Conservation (phyloP, 2,888 invertebrate genomes). For the Drosophila macrospina region DNA sequence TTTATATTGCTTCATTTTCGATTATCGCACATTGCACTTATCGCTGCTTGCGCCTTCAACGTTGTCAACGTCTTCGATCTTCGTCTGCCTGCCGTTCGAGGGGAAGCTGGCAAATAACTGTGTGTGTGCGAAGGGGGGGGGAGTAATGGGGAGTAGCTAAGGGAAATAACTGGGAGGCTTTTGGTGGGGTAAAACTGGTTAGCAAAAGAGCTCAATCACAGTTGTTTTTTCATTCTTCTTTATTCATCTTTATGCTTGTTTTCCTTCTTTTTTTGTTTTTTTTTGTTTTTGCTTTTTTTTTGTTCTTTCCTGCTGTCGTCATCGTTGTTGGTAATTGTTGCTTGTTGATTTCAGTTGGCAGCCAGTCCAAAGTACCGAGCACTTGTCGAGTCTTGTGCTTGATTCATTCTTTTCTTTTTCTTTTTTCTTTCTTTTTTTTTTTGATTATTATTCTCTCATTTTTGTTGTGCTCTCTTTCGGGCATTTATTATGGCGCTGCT, state of each 20-base stretch:
- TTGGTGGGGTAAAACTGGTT: conserved; percentile 24
- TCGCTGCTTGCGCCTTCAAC: conserved; percentile 44
- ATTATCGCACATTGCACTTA: conserved; percentile 76
- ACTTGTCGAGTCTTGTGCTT: conserved; percentile 45
- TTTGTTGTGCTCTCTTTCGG: conserved; percentile 10
- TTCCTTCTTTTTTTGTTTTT: conserved; percentile 6
- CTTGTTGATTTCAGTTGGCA: conserved; percentile 75
- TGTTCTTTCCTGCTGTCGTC: conserved; percentile 22
- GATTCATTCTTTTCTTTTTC: conserved; percentile 8
- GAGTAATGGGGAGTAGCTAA: background rate
- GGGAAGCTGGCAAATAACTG: background rate
- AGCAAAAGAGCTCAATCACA: conserved; percentile 61
- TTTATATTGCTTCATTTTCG: conserved; percentile 77
- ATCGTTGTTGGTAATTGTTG: conserved; percentile 70
- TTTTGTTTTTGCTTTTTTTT: conserved; percentile 18
- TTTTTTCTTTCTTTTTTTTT: no score
- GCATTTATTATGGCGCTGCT: conserved; percentile 51
- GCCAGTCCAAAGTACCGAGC: conserved; percentile 33
- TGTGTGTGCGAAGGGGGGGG: background rate
- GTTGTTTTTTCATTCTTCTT: conserved; percentile 9
- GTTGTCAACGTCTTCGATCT: conserved; percentile 70
- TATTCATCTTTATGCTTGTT: no score
- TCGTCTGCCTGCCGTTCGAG: conserved; percentile 32
- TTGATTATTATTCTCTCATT: background rate
- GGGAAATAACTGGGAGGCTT: background rate